Evolutionary conservation across 2,113 vertebrate species (phyloP).

Genomic region (Coregonus clupeaformis): DNA sequence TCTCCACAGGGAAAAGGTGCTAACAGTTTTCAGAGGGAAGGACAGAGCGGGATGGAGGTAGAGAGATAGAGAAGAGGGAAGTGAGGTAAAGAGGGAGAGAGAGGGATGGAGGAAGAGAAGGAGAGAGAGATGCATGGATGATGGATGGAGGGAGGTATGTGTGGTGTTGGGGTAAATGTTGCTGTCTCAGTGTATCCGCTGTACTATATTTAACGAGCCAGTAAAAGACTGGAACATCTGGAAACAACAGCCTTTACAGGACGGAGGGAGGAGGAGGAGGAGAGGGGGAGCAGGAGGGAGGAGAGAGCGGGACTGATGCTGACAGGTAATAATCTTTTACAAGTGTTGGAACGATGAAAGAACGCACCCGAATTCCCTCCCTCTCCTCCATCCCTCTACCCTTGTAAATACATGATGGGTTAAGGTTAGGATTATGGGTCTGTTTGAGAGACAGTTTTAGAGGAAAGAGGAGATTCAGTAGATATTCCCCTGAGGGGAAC

Average conservation of each 20-base stretch:
- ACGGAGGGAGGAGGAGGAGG: slow-evolving; percentile 25
- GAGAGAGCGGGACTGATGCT: slow-evolving; percentile 47
- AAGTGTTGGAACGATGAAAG: slow-evolving; percentile 41
- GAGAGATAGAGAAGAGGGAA: background rate
- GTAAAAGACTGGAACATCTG: slow-evolving; percentile 69
- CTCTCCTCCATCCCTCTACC: slow-evolving; percentile 6
- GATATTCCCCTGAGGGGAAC: slow-evolving; percentile 13
- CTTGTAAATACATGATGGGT: background rate
- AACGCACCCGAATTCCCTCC: background rate
- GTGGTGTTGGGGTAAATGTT: slow-evolving; percentile 34
- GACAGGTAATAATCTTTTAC: slow-evolving; percentile 67
- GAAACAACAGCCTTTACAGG: slow-evolving; percentile 52
- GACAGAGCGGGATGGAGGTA: background rate
- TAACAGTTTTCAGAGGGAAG: slow-evolving; percentile 49
- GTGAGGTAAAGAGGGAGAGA: background rate
- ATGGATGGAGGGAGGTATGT: background rate
- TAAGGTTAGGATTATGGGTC: background rate
- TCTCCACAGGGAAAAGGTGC: slow-evolving; percentile 61
- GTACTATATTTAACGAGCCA: slow-evolving; percentile 54
- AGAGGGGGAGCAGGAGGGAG: slow-evolving; percentile 7
- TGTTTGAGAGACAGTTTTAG: slow-evolving; percentile 26
- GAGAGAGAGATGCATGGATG: background rate
- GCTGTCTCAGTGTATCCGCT: slow-evolving; percentile 56
- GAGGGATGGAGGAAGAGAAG: background rate
- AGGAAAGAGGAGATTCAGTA: slow-evolving; percentile 11